Base-by-base conservation (phyloP, 2,113 vertebrate genomes). In the Corythoichthys haematopterus region DNA sequence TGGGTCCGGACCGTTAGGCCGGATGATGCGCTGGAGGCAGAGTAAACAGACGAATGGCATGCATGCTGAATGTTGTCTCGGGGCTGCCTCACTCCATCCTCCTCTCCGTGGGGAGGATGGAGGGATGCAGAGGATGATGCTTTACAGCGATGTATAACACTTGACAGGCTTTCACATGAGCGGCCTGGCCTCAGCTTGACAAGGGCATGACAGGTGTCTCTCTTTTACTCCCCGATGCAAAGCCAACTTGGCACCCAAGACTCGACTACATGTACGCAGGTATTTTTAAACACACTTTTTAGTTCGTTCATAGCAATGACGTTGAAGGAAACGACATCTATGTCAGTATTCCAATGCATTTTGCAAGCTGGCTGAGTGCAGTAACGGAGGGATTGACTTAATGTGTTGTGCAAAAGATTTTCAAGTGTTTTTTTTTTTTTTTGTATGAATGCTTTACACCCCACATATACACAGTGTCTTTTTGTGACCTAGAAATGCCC, bases 151-250 rank as follows among this genome's bases (percentile, higher is more conserved):
- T 73, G 73, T 71, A 77, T 76, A 68, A 72, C 28, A 80, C 77
- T 80, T 81, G 80, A 82, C 85, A 74, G 82, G 76, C 80, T 86
- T 85, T 81, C 79, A 68, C 84, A 71, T 62, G 76, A 85, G 67
- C 64, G 79, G 40, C 65, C 47, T 33, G 20, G 38, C 75, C 60
- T 80, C 80, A 71, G 56, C 55, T 66, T 50, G 66, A 76, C 65
- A 55, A 43, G 52, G 58, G 15, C 71, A 75, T 53, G 66, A 56
- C 68, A 65, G 77, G 78, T 69, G 57, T 35, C 40, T 50, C 20
- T 65, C 64, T 69, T 50, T 35, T 51, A 38, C 36, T 50, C 40
- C 28, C 35, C 37, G 6, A 36, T 13, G 16, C 64, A 20, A 20
- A 65, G 40, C 43, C 40, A 62, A 62, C 40, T 33, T 46, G 60